phyloP scores from a whole-genome alignment of 2,113 vertebrate genomes.

The Lepisosteus osseus region DNA sequence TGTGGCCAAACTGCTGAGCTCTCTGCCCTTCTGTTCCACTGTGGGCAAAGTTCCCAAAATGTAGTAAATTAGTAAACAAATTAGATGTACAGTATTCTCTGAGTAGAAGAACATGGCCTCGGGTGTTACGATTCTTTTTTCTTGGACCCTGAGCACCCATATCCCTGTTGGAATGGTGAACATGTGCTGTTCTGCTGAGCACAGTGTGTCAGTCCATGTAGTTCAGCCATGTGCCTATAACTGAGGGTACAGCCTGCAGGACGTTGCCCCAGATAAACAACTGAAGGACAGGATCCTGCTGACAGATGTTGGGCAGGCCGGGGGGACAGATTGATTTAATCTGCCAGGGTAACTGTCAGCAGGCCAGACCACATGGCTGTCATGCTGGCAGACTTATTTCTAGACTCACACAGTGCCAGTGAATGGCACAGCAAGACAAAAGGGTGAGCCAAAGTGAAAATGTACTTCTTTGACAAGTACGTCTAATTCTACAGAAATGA shows the following conservation, averaged over 20 bases:
- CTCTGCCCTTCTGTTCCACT: too few species aligned
- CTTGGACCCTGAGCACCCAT: neutral
- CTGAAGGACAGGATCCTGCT: neutral
- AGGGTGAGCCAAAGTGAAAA: too few species aligned
- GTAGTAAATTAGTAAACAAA: too few species aligned
- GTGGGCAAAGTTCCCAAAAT: too few species aligned
- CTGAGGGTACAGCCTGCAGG: neutral
- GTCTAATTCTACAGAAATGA: too few species aligned
- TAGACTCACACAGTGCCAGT: neutral
- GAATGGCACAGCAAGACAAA: too few species aligned
- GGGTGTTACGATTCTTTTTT: neutral
- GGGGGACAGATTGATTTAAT: slow-evolving; percentile 7
- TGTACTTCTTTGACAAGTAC: too few species aligned
- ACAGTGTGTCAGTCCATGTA: neutral
- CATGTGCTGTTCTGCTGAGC: neutral
- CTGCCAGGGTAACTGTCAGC: neutral
- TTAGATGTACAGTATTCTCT: too few species aligned
- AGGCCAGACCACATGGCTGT: neutral
- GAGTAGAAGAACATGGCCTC: too few species aligned
- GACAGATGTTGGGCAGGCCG: slow-evolving; percentile 12
- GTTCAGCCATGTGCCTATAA: neutral
- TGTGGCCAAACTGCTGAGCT: too few species aligned
- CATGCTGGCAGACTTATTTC: neutral
- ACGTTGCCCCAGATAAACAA: neutral
- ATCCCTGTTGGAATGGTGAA: neutral